Conservation (phyloP, 1,140 invertebrate species). For the Ylistrum balloti region DNA sequence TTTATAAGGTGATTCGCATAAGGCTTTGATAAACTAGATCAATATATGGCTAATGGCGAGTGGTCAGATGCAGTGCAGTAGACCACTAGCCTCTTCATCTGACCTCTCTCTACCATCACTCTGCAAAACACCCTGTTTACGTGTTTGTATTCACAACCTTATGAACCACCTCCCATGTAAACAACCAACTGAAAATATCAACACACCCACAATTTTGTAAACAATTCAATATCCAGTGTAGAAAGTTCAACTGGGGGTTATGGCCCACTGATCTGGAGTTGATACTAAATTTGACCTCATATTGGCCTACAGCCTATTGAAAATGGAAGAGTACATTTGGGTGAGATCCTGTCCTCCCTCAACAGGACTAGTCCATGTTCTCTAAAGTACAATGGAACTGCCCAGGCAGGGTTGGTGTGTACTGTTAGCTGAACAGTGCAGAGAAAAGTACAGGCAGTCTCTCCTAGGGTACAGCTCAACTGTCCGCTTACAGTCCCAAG, state of each 20-base stretch:
- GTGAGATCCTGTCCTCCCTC: constrained; percentile 15
- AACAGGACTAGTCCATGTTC: background rate
- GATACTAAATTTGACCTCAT: constrained; percentile 27
- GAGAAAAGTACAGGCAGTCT: constrained; percentile 32
- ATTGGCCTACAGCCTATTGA: constrained; percentile 3
- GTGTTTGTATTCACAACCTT: background rate
- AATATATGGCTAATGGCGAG: background rate
- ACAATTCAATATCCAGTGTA: constrained; percentile 20
- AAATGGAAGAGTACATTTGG: constrained; percentile 17
- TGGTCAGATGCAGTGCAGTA: background rate
- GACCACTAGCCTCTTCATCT: background rate
- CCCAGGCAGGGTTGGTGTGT: constrained; percentile 30
- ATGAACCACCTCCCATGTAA: background rate
- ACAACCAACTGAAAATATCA: background rate
- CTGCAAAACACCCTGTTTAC: constrained; percentile 16
- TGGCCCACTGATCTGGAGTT: constrained; percentile 9
- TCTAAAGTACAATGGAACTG: constrained; percentile 33
- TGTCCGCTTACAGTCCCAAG: constrained; percentile 37
- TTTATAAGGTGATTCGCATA: background rate
- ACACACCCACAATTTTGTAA: background rate
- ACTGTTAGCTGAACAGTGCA: constrained; percentile 37
- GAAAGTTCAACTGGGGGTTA: background rate
- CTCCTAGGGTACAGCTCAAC: constrained; percentile 37
- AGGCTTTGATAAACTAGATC: background rate
- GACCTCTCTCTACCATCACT: background rate